Evolutionary conservation across 2,113 vertebrate species (phyloP).

Genomic region (Dendrocopos noguchii): DNA sequence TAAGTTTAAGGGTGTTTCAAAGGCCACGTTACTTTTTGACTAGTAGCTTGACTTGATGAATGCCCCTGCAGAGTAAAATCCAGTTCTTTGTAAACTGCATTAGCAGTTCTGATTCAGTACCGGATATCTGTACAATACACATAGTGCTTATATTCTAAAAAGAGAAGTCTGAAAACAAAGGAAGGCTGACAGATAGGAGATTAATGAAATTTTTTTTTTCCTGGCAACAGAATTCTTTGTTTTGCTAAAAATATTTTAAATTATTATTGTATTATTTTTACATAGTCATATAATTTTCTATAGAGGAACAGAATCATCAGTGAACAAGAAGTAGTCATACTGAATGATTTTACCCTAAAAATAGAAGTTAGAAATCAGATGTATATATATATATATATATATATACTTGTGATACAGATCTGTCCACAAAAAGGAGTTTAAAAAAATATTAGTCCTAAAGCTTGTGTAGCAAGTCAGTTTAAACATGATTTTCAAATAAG

Average conservation of each 20-base stretch:
- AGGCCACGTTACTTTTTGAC: background rate
- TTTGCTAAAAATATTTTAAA: background rate
- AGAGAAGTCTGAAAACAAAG: conserved; percentile 17
- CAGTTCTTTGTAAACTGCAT: background rate
- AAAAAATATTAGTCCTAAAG: background rate
- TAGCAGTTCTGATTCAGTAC: background rate
- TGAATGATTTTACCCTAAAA: background rate
- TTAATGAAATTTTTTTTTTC: background rate
- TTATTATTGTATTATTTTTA: background rate
- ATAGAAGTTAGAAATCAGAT: background rate
- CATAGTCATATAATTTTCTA: background rate
- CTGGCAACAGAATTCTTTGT: background rate
- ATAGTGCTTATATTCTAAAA: background rate
- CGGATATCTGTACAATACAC: background rate
- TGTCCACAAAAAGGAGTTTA: background rate
- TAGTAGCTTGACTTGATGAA: background rate
- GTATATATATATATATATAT: background rate
- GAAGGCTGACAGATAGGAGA: background rate
- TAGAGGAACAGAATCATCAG: background rate
- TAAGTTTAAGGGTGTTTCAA: background rate
- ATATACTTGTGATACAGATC: background rate
- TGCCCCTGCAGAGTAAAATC: background rate
- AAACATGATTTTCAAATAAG: background rate
- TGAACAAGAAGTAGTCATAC: background rate
- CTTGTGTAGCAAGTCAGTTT: background rate